phyloP scores from a whole-genome alignment of 2,888 invertebrate genomes.

The Drosophila picticornis region DNA sequence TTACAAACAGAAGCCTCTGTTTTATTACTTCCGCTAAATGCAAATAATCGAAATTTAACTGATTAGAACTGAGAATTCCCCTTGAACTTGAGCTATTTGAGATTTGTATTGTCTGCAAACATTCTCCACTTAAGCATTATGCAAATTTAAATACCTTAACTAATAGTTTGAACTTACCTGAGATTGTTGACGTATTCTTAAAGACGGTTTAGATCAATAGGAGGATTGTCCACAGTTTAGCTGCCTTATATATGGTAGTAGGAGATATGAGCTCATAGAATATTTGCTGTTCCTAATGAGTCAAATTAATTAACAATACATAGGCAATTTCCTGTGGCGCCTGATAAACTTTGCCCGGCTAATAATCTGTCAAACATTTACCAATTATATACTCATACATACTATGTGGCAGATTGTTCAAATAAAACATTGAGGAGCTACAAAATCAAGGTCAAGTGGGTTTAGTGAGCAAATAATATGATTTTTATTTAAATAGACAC shows the following conservation, averaged over 20 bases:
- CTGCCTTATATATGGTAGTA: slow-evolving; percentile 15
- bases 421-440: slow-evolving; percentile 1
- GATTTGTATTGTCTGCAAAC: slow-evolving; percentile 2
- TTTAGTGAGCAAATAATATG: slow-evolving; percentile 22
- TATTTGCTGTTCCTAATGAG: slow-evolving; percentile 29
- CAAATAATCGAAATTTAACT: slow-evolving; percentile 33
- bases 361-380: slow-evolving; percentile 23
- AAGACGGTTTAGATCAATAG: neutral
- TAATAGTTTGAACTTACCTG: neutral
- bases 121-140: neutral
- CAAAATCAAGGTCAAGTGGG: slow-evolving; percentile 63
- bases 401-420: neutral
- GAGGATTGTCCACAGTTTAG: neutral
- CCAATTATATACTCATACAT: slow-evolving; percentile 5
- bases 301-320: slow-evolving; percentile 38
- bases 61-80: slow-evolving; percentile 13
- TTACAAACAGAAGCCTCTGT: slow-evolving; percentile 46
- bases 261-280: neutral
- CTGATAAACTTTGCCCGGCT: slow-evolving; percentile 59
- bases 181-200: neutral
- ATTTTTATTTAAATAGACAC: neutral
- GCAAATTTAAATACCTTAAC: neutral
- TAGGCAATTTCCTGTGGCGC: slow-evolving; percentile 57
- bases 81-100: neutral
- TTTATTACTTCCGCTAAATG: slow-evolving; percentile 58